Evolutionary conservation across 1,140 invertebrate genomes (phyloP).

Genomic region (Subanguina moxae): DNA sequence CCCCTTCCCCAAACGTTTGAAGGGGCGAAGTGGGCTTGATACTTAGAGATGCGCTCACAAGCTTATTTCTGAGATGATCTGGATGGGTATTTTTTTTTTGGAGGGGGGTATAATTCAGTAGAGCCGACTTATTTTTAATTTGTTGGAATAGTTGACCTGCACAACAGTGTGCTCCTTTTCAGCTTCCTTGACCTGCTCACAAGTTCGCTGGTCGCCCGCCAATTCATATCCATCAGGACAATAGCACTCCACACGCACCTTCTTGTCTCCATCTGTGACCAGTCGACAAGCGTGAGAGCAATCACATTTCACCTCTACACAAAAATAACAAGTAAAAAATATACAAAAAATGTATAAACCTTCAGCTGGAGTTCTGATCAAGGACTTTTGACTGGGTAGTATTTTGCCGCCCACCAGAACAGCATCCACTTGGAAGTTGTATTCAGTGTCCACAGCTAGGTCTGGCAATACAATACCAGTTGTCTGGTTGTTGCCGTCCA

Average conservation of each 20-base stretch:
- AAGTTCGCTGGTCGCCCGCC: slow-evolving; percentile 36
- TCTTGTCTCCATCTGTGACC: slow-evolving; percentile 38
- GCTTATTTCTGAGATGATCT: no score
- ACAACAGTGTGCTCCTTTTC: slow-evolving; percentile 19
- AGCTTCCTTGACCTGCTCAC: neutral
- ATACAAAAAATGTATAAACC: slow-evolving; percentile 23
- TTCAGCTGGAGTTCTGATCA: slow-evolving; percentile 48
- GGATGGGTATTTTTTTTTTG: no score
- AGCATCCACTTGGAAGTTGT: slow-evolving; percentile 50
- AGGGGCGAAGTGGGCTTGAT: no score
- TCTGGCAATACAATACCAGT: slow-evolving; percentile 27
- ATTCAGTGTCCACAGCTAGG: slow-evolving; percentile 50
- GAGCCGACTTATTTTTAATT: neutral
- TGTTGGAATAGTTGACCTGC: slow-evolving; percentile 18
- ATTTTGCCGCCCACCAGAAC: slow-evolving; percentile 44
- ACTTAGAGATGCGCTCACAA: no score
- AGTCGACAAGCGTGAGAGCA: slow-evolving; percentile 55
- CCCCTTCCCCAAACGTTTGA: no score
- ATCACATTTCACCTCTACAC: slow-evolving; percentile 52
- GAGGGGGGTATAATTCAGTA: no score
- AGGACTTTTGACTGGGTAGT: slow-evolving; percentile 33
- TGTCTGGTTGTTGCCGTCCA: slow-evolving; percentile 27
- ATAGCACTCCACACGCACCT: slow-evolving; percentile 42
- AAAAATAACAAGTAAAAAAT: slow-evolving; percentile 17
- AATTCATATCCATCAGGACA: slow-evolving; percentile 51